Base-by-base conservation (phyloP, 92 coral and sea anemone genomes). In the Epizoanthus stellaris region DNA sequence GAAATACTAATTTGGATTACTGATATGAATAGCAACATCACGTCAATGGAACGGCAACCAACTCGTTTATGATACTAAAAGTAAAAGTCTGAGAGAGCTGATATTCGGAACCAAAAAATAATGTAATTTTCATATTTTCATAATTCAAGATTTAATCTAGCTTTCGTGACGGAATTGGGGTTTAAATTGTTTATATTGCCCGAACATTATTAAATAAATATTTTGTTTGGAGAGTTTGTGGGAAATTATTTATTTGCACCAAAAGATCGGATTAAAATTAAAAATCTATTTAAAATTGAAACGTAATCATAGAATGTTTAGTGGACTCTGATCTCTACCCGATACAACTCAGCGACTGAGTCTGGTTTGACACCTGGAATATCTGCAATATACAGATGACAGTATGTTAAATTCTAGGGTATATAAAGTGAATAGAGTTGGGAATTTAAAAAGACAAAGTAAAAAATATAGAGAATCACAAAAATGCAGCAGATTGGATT, bases 151-250 rank as follows among this genome's bases (percentile, higher is more conserved):
- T 76, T 58, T 56, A 25, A 47, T 76, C 39, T 76, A 10, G 21
- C 23, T 38, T 59, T 76, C 81, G 62, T 57, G 69, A 38, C 40
- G 47, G 49, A 76, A 16, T 34, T 58, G 68, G 62, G 20, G 60
- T 20, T 16, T 17, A 13, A 69, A 77, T 3, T 77, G 82, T 77
- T 77, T 77, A 40, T 61, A 77, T 77, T 77, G 54, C 30, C 13
- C 38, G 19, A 61, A 40, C 64, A 62, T 61, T 17, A n/a, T 61
- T 20, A 77, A 77, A 77, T 56, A 77, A 77, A 77, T 69, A 60
- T 42, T 61, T 61, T 6, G 71, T 38, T 61, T 61, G 14, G 23
- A 2, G 11, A 39, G 39, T 58, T 42, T 38, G 57, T n/a, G 60
- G 58, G 9, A 60, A 39, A 62, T 49, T 21, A 16, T 39, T 76